Percentiles rank a stretch among this genome's conserved stretches.
Evolutionary conservation across 30 jellyfish, hydroid and myxozoan genomes (phyloP).

Genomic region (Nemopilema nomurai): DNA sequence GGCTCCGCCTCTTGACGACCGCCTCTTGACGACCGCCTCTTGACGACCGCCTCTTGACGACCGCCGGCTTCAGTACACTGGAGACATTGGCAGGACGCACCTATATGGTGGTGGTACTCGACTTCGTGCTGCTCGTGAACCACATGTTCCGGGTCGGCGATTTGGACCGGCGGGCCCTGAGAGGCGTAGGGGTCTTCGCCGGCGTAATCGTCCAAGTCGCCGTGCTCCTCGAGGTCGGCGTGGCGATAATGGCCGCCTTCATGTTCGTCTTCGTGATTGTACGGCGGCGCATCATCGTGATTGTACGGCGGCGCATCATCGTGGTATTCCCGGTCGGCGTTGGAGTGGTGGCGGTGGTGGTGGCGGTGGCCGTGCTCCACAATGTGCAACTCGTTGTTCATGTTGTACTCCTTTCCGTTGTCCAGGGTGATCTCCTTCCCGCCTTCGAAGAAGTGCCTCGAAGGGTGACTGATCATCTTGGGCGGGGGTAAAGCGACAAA

Average conservation of each 20-base stretch:
- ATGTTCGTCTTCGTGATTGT: slow-evolving; percentile 4
- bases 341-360: slow-evolving; percentile 23
- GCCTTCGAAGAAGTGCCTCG: slow-evolving; percentile 68
- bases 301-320: slow-evolving; percentile 11
- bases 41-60: too few species aligned
- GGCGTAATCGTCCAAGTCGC: slow-evolving; percentile 54
- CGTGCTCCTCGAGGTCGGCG: slow-evolving; percentile 21
- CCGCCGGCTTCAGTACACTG: too few species aligned
- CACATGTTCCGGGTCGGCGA: slow-evolving; percentile 78
- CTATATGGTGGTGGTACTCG: slow-evolving; percentile 76
- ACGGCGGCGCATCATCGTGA: slow-evolving; percentile 2
- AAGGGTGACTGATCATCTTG: slow-evolving; percentile 47
- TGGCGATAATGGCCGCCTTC: slow-evolving; percentile 1
- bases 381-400: slow-evolving; percentile 61
- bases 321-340: slow-evolving; percentile 9
- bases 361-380: slow-evolving; percentile 54
- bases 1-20: too few species aligned
- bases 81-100: too few species aligned
- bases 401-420: slow-evolving; percentile 45
- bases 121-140: slow-evolving; percentile 80
- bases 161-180: slow-evolving; percentile 48
- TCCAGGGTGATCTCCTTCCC: slow-evolving; percentile 85
- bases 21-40: too few species aligned
- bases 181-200: slow-evolving; percentile 49
- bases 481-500: slow-evolving; percentile 47